Evolutionary conservation across 2,113 vertebrate species (phyloP), one percentile per base, ranked within the genome.

Genomic region (Brachypteracias leptosomus): DNA sequence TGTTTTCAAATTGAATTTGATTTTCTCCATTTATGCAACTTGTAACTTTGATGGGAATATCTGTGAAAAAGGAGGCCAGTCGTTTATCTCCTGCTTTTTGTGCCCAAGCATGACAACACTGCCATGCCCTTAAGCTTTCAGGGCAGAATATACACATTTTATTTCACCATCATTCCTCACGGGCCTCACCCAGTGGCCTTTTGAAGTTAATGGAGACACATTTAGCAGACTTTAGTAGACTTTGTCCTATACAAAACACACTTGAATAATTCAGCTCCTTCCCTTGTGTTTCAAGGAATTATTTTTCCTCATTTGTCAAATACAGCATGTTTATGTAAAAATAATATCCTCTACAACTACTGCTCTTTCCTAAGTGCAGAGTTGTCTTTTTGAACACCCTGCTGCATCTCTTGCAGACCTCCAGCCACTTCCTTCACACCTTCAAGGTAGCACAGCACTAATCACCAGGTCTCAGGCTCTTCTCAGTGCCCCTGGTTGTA

Each of bases 1-100:
- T 88, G 63, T 72, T 97, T 95, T 94, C 72, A 94, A 93, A 88
- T 10, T 90, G 40, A 93, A 90, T 94, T 94, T 91, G 5, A 76
- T 75, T 95, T 95, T 95, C 42, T 93, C 75, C 79, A 38, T 63
- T 70, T 84, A 75, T 40, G 24, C 36, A 95, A 90, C 52, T 81
- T 95, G 70, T 87, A 94, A 95, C 58, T 95, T 90, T 94, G 78
- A 81, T 66, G 57, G 65, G 44, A 63, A 15, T 90, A 95, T 88
- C 89, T 90, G 55, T 81, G 89, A 65, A 96, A 95, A 90, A 86
- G 81, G 84, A 92, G 71, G 87, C 68, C 82, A 88, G 70, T 61
- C 9, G 14, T 90, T 96, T 90, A 86, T 61, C 73, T n/a, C 35
- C 62, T 70, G 38, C 35, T 75, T 88, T 94, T 85, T 59, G 75